Conservation (phyloP, 2,888 invertebrate genomes). For the Abrostola tripartita region DNA sequence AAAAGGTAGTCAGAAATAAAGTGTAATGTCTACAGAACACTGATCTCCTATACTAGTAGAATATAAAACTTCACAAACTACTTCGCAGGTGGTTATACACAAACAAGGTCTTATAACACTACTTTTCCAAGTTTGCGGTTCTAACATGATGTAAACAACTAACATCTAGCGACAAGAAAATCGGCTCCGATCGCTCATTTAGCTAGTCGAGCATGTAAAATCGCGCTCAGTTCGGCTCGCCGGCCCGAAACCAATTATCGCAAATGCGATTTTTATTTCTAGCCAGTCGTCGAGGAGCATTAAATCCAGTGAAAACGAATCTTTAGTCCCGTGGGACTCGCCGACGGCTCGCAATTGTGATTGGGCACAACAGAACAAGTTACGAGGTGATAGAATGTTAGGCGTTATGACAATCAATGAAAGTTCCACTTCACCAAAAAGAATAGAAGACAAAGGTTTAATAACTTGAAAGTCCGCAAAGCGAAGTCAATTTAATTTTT, state of each 20-base stretch:
- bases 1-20: no score
- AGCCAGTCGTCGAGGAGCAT: conserved; percentile 62
- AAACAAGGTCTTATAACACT: no score
- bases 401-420: conserved; percentile 1
- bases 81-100: no score
- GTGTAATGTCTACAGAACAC: no score
- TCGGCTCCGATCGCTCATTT: conserved; percentile 53
- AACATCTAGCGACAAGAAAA: conserved; percentile 34
- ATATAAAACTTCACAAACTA: no score
- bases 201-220: conserved; percentile 58
- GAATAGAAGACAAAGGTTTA: no score
- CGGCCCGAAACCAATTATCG: conserved; percentile 75
- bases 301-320: conserved; percentile 62
- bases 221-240: conserved; percentile 48
- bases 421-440: not conserved
- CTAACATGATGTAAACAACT: conserved; percentile 12
- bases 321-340: conserved; percentile 56
- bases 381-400: conserved; percentile 41
- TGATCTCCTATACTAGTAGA: no score
- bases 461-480: no score
- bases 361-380: conserved; percentile 49
- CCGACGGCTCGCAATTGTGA: conserved; percentile 42
- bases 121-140: not conserved
- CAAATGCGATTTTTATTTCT: conserved; percentile 80
- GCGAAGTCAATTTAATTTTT: not conserved